Evolutionary conservation across 1,140 invertebrate genomes (phyloP).

Genomic region (Euwallacea fornicatus): DNA sequence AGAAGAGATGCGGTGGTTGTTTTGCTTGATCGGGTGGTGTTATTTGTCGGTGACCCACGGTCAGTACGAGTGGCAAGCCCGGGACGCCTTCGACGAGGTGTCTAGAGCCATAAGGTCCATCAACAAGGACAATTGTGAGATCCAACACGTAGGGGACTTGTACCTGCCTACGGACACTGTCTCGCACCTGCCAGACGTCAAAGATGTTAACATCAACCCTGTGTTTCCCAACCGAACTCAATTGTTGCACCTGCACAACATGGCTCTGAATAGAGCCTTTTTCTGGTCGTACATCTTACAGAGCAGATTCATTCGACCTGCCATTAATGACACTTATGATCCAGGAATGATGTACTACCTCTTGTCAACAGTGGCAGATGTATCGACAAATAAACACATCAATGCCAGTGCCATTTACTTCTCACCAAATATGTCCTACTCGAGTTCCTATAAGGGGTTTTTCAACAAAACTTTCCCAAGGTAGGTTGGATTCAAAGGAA

Average conservation of each 20-base stretch:
- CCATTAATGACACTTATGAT: conserved; percentile 90
- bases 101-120: conserved; percentile 79
- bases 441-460: conserved; percentile 91
- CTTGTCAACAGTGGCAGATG: conserved; percentile 91
- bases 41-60: conserved; percentile 66
- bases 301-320: conserved; percentile 83
- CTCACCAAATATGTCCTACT: conserved; percentile 90
- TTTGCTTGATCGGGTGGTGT: conserved; percentile 32
- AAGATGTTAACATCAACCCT: conserved; percentile 93
- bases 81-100: conserved; percentile 88
- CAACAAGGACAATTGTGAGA: conserved; percentile 81
- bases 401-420: conserved; percentile 96
- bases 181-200: conserved; percentile 91
- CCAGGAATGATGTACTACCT: conserved; percentile 99
- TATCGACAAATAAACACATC: conserved; percentile 87
- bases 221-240: conserved; percentile 94
- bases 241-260: conserved; percentile 91
- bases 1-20: conserved; percentile 18
- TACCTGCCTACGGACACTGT: conserved; percentile 81
- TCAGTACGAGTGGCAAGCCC: conserved; percentile 86
- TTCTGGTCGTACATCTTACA: conserved; percentile 96
- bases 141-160: conserved; percentile 81
- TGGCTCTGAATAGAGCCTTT: conserved; percentile 91
- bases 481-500: conserved; percentile 8
- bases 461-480: conserved; percentile 93